Evolutionary conservation across 2,113 vertebrate species (phyloP), one percentile per base, ranked within the genome.

Genomic region (Menura novaehollandiae): DNA sequence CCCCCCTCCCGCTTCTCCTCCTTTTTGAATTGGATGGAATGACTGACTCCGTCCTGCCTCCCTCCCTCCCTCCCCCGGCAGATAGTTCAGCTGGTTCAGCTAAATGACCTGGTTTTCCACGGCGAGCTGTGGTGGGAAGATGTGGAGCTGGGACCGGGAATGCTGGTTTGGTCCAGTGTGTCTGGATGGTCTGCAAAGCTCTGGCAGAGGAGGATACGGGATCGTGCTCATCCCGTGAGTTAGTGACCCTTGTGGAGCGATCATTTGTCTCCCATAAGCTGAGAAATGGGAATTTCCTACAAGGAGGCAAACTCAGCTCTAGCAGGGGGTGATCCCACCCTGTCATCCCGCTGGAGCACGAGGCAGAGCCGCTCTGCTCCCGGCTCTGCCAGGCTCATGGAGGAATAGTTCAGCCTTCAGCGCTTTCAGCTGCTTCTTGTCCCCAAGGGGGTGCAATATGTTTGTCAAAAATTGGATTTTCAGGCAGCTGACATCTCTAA

Each of bases 391-490:
- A 4, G 49, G 47, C 72, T 73, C 52, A 2, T 17, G 2, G 37
- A 23, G 51, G 46, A 78, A 7, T 0, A 13, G 41, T 49, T 52
- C 12, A 2, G 62, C 7, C 1, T 23, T 17, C 53, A 20, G 32
- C 72, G 9, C 4, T 11, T 60, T 39, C 20, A 2, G 35, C 41
- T 22, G 39, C 82, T 83, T 59, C 78, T 86, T 11, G 12, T 90
- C 90, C 88, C 95, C 92, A 86, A 56, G 90, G 75, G 82, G 83
- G 64, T 96, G 92, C 85, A 74, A 32, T 37, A 2, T 19, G 51
- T 84, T 88, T 63, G 43, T 74, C 75, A 77, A 71, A 94, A 85
- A 2, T 4, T 1, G 60, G 51, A 47, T 90, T 49, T 91, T 13
- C 68, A 77, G 56, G 55, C 77, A 69, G 59, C 75, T 76, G 89